phyloP scores from a whole-genome alignment of 1,140 invertebrate genomes.

The Ladona fulva region DNA sequence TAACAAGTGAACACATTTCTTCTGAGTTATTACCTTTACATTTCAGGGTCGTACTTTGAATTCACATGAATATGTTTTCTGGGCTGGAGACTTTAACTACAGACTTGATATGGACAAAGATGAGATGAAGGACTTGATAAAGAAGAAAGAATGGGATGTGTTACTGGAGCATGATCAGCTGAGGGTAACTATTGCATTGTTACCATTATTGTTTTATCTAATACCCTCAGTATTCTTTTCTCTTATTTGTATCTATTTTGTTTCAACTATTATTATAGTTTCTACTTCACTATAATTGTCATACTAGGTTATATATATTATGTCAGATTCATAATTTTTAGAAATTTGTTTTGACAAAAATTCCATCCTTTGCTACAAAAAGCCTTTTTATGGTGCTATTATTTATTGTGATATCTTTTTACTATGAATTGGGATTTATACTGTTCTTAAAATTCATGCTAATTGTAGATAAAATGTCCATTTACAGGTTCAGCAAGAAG shows the following conservation, averaged over 20 bases:
- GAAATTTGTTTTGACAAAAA: too few species aligned
- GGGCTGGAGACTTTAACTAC: constrained; percentile 99
- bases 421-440: too few species aligned
- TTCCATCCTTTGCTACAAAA: too few species aligned
- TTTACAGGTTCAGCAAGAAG: constrained; percentile 57
- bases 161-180: constrained; percentile 87
- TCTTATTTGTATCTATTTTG: too few species aligned
- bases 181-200: constrained; percentile 36
- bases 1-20: background rate
- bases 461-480: constrained; percentile 15
- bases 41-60: constrained; percentile 70
- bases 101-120: constrained; percentile 93
- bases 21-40: constrained; percentile 15
- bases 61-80: constrained; percentile 97
- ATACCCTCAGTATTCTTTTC: background rate
- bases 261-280: too few species aligned
- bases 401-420: too few species aligned
- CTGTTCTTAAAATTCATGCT: background rate
- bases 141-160: constrained; percentile 63
- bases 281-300: background rate
- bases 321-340: too few species aligned
- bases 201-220: constrained; percentile 16
- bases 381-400: too few species aligned
- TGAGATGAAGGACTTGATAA: constrained; percentile 80
- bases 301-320: too few species aligned